These are phyloP conservation scores for Trididemnum clinides DNA, from an alignment of 23 tunicate genomes.

Conservation along the genomic window DNA sequence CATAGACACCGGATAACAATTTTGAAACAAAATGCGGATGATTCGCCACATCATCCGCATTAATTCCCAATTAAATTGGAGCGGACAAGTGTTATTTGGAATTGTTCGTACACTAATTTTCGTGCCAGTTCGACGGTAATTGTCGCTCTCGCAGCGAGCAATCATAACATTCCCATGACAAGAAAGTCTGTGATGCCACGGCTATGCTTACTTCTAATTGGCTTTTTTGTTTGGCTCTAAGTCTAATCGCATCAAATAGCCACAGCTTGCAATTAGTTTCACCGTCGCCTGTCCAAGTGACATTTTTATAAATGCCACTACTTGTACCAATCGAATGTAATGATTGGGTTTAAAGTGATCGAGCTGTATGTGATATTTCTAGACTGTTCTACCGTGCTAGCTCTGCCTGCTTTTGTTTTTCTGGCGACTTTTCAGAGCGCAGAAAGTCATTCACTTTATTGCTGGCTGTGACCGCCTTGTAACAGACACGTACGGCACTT, in stretches of 20 bases:
- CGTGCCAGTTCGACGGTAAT: not conserved
- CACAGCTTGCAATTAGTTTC: not conserved
- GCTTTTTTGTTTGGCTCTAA: not conserved
- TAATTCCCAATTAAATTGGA: not conserved
- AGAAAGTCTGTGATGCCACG: not conserved
- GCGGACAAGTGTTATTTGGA: not conserved
- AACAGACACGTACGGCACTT: too few relatives aligned
- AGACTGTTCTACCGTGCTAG: too few relatives aligned
- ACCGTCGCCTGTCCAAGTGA: not conserved
- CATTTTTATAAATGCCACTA: not conserved
- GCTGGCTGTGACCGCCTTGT: too few relatives aligned
- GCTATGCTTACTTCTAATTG: not conserved
- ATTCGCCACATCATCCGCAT: not conserved
- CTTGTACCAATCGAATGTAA: not conserved
- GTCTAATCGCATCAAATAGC: not conserved
- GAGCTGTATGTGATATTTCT: too few relatives aligned
- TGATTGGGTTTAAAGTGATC: not conserved
- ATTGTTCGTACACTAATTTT: not conserved
- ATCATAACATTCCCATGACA: constrained; percentile 8
- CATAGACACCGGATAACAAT: too few relatives aligned
- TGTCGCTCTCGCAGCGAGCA: not conserved
- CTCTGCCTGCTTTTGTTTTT: too few relatives aligned
- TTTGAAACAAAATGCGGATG: too few relatives aligned
- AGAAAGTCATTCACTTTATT: too few relatives aligned
- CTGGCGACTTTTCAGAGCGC: too few relatives aligned